Conservation (phyloP, 1,140 invertebrate genomes). For the Sinonovacula constricta region DNA sequence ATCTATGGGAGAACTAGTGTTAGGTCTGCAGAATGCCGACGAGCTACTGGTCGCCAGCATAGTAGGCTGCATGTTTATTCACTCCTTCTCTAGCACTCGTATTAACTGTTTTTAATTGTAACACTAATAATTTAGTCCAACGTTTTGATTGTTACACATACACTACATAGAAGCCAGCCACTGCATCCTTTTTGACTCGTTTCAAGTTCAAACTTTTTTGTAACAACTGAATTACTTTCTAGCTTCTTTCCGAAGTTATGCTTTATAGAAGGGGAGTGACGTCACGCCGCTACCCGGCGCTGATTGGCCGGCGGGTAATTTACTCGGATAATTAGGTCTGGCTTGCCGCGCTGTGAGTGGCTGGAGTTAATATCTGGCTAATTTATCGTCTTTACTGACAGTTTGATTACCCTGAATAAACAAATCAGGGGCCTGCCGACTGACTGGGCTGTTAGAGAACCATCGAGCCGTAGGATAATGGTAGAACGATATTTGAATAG, state of each 20-base stretch:
- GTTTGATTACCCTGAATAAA: constrained; percentile 33
- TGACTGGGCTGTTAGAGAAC: constrained; percentile 17
- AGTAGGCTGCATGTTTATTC: constrained; percentile 36
- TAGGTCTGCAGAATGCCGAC: constrained; percentile 43
- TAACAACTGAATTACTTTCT: constrained; percentile 38
- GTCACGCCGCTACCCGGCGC: constrained; percentile 15
- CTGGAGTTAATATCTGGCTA: constrained; percentile 47
- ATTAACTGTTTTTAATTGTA: too few species aligned
- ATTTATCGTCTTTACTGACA: constrained; percentile 49
- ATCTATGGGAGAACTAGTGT: constrained; percentile 41
- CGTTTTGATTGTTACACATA: too few species aligned
- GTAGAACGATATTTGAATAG: constrained; percentile 40
- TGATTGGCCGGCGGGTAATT: constrained; percentile 42
- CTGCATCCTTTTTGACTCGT: too few species aligned
- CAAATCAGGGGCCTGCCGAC: constrained; percentile 35
- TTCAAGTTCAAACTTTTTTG: constrained; percentile 42
- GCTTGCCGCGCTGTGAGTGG: constrained; percentile 37
- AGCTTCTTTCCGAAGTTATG: constrained; percentile 24
- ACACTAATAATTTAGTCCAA: too few species aligned
- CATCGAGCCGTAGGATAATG: constrained; percentile 34
- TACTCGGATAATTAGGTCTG: constrained; percentile 43
- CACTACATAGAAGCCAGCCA: too few species aligned
- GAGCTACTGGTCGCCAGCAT: constrained; percentile 25
- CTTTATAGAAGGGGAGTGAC: constrained; percentile 43
- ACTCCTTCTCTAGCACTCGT: not conserved